Evolutionary conservation across 2,888 invertebrate species (phyloP).

Genomic region (Xylota segnis): DNA sequence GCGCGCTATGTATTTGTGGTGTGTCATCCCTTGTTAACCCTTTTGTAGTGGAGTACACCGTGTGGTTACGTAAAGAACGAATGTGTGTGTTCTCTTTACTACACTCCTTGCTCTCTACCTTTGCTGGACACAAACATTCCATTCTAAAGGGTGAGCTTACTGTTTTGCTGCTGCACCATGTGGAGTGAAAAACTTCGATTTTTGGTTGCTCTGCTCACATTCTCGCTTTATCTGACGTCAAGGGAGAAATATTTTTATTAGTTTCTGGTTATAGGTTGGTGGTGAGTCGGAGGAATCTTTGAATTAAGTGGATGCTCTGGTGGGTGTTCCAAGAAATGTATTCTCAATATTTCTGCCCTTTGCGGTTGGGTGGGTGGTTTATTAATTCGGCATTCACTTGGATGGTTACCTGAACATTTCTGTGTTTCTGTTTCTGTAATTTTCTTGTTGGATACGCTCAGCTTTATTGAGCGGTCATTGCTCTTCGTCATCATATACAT

Average conservation of each 20-base stretch:
- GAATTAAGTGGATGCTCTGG: not conserved
- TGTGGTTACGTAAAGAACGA: constrained; percentile 19
- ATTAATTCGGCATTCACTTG: not conserved
- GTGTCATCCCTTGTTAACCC: constrained; percentile 61
- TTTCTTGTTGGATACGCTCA: too few species aligned
- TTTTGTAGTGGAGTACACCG: constrained; percentile 5
- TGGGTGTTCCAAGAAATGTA: not conserved
- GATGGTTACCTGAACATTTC: too few species aligned
- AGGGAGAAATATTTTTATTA: constrained; percentile 46
- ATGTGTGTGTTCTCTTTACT: not conserved
- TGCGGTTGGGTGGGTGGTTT: not conserved
- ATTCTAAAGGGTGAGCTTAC: constrained; percentile 3
- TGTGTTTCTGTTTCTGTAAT: too few species aligned
- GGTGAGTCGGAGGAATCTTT: not conserved
- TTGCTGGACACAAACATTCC: constrained; percentile 50
- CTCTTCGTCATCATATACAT: too few species aligned
- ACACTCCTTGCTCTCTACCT: not conserved
- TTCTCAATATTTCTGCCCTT: not conserved
- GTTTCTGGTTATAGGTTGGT: constrained; percentile 20
- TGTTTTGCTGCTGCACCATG: too few species aligned
- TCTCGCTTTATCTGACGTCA: not conserved
- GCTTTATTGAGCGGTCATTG: too few species aligned
- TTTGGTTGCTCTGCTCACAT: constrained; percentile 8
- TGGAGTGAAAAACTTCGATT: constrained; percentile 33
- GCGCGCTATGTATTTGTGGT: not conserved